These are phyloP conservation scores for Hippocampus barbouri DNA, from an alignment of 2,113 vertebrate genomes.

Conservation along the genomic window DNA sequence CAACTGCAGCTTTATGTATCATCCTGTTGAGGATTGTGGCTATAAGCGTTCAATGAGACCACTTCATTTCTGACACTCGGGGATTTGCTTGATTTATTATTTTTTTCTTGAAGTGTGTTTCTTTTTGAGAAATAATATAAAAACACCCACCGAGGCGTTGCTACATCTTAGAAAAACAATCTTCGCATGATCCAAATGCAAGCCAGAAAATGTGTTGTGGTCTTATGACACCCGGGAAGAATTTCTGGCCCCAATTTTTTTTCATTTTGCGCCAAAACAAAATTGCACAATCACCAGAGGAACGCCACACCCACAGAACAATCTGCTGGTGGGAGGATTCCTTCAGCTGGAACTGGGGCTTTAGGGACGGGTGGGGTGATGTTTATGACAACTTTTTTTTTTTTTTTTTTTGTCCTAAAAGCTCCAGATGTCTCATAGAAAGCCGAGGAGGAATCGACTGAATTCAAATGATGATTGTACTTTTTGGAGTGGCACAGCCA, in stretches of 20 bases:
- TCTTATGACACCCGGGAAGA: not conserved
- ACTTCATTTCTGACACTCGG: constrained; percentile 44
- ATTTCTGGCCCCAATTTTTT: not conserved
- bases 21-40: constrained; percentile 48
- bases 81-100: constrained; percentile 11
- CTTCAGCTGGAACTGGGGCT: not conserved
- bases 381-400: not conserved
- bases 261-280: not conserved
- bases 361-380: not conserved
- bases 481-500: too few species aligned
- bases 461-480: too few species aligned
- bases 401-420: not conserved
- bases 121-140: too few species aligned
- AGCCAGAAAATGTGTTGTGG: not conserved
- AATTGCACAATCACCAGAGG: not conserved
- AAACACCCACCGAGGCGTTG: too few species aligned
- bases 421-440: not conserved
- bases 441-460: too few species aligned
- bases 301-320: not conserved
- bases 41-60: constrained; percentile 37
- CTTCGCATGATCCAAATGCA: not conserved
- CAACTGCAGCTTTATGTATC: constrained; percentile 33
- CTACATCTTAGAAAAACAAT: not conserved
- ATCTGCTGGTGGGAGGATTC: not conserved
- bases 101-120: too few species aligned